Base-by-base conservation (phyloP, 2,888 invertebrate genomes). In the Noctua pronuba region DNA sequence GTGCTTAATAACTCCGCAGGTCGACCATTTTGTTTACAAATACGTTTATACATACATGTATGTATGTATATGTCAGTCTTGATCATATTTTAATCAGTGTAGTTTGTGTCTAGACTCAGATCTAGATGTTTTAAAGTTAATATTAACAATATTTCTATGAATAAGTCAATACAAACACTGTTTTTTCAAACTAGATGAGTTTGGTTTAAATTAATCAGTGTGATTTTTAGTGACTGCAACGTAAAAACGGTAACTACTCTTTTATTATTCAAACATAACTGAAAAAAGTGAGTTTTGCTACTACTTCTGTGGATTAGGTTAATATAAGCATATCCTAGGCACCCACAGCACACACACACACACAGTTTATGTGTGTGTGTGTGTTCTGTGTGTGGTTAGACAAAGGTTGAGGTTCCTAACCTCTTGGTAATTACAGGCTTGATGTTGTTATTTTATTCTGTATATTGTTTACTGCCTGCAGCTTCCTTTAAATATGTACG, bases 21-120 rank as follows among this genome's bases (percentile, higher is more conserved):
- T 65, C 35, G 8, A 64, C 49, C 3, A 49, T 49, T 49, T 69
- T 80, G 80, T 80, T 74, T 74, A 80, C 58, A 70, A 80, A 70
- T 65, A 65, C 8, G 7, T 41, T 31, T 8, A 31, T 8, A n/a
- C 31, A 46, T 8, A n/a, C 41, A 46, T 21, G 7, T 49, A 8
- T 21, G 8, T 49, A 8, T 7, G 6, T n/a, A 41, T 44, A 18
- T 38, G 41, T 55, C 31, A 18, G 24, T 41, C 10, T 52, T 18
- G 13, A 28, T 69, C 65, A 18, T 69, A 18, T 41, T 58, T 44
- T 21, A 70, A 35, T 55, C 52, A 79, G 28, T 79, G 16, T n/a
- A 28, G 79, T 64, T 62, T 4, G 28, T 16, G 49, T 2, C 2
- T 41, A 49, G 7, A 16, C 38, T 6, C 11, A 21, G 35, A 21